phyloP scores from a whole-genome alignment of 2,113 vertebrate species.

The Daphoenositta chrysoptera region DNA sequence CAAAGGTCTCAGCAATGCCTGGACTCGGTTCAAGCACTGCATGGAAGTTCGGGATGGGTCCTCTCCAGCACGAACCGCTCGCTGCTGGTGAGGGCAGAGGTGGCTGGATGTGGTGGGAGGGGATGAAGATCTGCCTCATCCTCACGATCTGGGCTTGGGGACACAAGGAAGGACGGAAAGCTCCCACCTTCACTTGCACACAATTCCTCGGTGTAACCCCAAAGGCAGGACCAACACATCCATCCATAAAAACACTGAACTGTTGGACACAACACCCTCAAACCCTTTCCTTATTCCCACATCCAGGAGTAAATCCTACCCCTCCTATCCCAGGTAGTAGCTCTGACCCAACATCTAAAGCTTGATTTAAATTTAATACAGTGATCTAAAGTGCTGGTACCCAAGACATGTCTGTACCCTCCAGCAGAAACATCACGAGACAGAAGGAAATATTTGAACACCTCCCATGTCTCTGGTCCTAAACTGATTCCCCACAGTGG shows the following conservation, averaged over 20 bases:
- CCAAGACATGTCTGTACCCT: not conserved
- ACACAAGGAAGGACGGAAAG: not conserved
- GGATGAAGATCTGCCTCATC: not conserved
- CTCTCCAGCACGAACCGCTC: fast-evolving
- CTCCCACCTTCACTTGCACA: not conserved
- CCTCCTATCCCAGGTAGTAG: not conserved
- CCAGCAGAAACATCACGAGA: not conserved
- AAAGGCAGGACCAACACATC: not conserved
- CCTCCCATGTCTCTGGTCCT: not conserved
- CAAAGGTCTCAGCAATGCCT: not conserved
- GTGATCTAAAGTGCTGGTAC: not conserved
- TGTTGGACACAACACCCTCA: not conserved
- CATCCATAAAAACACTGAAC: not conserved
- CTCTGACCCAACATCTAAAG: not conserved
- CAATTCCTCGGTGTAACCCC: fast-evolving
- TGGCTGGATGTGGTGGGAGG: fast-evolving
- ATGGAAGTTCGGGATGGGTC: not conserved
- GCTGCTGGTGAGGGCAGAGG: not conserved
- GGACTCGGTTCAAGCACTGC: not conserved
- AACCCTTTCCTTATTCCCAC: not conserved
- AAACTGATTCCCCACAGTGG: not conserved
- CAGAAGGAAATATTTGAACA: not conserved
- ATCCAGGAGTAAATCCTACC: not conserved
- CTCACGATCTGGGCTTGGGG: not conserved
- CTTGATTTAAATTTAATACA: not conserved